Percentiles rank a stretch among this genome's conserved stretches.
Evolutionary conservation across 2,113 vertebrate genomes (phyloP).

Genomic region (Pygathrix nemaeus): DNA sequence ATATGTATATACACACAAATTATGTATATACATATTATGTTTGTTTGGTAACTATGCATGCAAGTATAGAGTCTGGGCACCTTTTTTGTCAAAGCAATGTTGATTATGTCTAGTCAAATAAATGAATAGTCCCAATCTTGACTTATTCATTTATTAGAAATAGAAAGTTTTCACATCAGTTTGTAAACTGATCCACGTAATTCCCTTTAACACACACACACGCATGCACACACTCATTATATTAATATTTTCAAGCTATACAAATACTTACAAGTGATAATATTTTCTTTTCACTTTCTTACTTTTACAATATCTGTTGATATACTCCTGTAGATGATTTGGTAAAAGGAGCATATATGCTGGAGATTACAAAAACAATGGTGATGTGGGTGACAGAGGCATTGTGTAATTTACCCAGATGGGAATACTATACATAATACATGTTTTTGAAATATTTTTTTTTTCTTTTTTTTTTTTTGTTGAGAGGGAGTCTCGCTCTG

Average conservation of each 20-base stretch:
- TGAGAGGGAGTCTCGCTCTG: too few relatives aligned
- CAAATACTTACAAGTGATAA: slow-evolving; percentile 31
- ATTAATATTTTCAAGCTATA: slow-evolving; percentile 37
- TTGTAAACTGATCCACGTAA: slow-evolving; percentile 34
- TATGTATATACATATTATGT: not conserved
- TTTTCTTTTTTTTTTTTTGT: too few relatives aligned
- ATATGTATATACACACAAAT: not conserved
- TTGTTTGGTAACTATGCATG: not conserved
- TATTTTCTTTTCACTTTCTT: slow-evolving; percentile 40
- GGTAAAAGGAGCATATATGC: not conserved
- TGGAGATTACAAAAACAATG: slow-evolving; percentile 11
- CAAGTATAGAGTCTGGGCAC: not conserved
- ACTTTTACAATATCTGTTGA: not conserved
- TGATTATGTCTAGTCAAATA: slow-evolving; percentile 41
- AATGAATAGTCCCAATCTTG: slow-evolving; percentile 30
- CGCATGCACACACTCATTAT: not conserved
- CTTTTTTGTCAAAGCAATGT: slow-evolving; percentile 24
- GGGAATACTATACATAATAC: not conserved
- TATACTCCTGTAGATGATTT: slow-evolving; percentile 7
- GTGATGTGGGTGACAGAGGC: not conserved
- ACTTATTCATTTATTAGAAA: slow-evolving; percentile 27
- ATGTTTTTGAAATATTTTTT: not conserved
- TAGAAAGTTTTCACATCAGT: not conserved
- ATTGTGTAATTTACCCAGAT: not conserved
- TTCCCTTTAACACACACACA: not conserved